A percentile compares a stretch with the other conserved stretches of the same genome.
Conservation (phyloP, 2,113 vertebrate genomes). For the Aptenodytes forsteri region DNA sequence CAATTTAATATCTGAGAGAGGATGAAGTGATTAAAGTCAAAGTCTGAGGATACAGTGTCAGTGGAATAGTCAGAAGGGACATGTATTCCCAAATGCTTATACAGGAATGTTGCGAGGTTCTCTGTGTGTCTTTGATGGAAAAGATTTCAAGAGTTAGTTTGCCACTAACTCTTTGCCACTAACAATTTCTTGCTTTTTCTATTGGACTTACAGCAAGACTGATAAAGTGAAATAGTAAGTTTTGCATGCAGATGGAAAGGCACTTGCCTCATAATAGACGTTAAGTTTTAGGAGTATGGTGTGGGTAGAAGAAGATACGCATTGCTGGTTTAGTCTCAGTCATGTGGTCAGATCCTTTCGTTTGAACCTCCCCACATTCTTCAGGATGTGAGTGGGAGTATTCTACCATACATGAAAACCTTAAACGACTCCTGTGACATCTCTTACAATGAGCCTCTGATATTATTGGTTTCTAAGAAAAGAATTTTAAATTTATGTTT, state of each 20-base stretch:
- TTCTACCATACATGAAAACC: neutral
- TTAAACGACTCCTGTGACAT: neutral
- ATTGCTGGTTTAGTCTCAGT: conserved; percentile 12
- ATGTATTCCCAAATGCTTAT: neutral
- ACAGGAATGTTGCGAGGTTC: neutral
- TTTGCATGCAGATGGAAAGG: neutral
- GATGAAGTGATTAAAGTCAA: neutral
- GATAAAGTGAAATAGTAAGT: neutral
- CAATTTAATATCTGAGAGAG: neutral
- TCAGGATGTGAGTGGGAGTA: conserved; percentile 58
- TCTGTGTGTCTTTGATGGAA: neutral
- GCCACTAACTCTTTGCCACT: neutral
- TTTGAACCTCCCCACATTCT: conserved; percentile 23
- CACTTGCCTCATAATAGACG: neutral
- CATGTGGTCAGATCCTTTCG: conserved; percentile 37
- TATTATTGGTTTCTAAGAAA: conserved; percentile 6
- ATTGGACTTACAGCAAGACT: neutral
- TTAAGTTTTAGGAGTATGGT: neutral
- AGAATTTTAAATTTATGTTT: neutral
- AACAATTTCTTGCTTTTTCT: neutral
- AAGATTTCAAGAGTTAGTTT: neutral
- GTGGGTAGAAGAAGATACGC: neutral
- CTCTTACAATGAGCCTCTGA: neutral
- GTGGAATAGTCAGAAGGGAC: neutral
- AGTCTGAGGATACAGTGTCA: neutral